Evolutionary conservation across 2,113 vertebrate species (phyloP), one percentile per base, ranked within the genome.

Genomic region (Equus quagga): DNA sequence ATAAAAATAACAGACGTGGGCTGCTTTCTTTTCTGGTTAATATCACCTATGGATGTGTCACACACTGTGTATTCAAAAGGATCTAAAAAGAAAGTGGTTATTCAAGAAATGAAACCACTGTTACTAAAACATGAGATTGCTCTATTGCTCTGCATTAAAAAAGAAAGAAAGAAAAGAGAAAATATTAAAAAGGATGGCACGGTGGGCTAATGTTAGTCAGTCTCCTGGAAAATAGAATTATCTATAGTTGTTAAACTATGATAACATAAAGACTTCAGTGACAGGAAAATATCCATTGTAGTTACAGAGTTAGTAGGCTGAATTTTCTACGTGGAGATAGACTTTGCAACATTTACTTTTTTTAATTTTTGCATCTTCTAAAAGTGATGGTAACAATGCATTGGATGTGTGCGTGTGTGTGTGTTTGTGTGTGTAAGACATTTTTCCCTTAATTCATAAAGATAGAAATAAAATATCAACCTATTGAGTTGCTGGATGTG

Each of bases 201-300:
- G 51, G 41, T 69, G 36, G 58, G 26, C n/a, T 98, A 89, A 96
- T 86, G 54, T 83, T 97, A 80, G 58, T 97, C 84, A 95, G 49
- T 97, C 93, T 98, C 23, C 93, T 83, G 89, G 97, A 98, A 98
- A 98, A 98, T 24, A 70, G 54, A 98, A 98, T 98, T 98, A 98
- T 90, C 79, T 84, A 96, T 98, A 97, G 95, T 96, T 98, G 78
- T 89, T 97, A 97, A 97, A 97, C 76, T 97, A 94, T 96, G 94
- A 98, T 95, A 97, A 98, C 98, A 97, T 94, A 96, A 97, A 97
- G 84, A 94, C 62, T 72, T 54, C 91, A 89, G 41, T 92, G 75
- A 97, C 85, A 97, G 86, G 54, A 88, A 94, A 97, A 96, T 94
- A 97, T 18, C 81, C 82, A 44, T 87, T 97, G 87, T 94, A 87